A percentile compares a stretch with the other conserved stretches of the same genome.
These are phyloP conservation scores for Nothobranchius furzeri DNA, from an alignment of 2,113 vertebrate species.

Conservation along the genomic window DNA sequence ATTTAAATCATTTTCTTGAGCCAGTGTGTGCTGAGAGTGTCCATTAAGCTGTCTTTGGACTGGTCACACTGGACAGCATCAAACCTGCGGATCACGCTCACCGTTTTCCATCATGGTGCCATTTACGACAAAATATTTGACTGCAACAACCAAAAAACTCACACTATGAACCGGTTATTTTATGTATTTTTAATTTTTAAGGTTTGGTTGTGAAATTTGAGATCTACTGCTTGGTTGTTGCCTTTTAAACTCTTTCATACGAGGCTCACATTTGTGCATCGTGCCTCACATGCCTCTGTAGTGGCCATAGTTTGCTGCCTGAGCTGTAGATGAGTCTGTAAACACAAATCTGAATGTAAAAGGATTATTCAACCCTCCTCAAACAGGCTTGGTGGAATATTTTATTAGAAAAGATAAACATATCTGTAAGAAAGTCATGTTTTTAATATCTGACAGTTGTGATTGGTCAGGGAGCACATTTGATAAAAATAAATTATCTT, in stretches of 20 bases:
- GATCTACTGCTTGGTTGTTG: background rate
- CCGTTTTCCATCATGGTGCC: too few relatives aligned
- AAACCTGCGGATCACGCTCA: too few relatives aligned
- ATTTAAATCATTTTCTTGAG: too few relatives aligned
- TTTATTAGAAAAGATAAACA: background rate
- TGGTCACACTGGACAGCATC: too few relatives aligned
- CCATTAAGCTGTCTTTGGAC: too few relatives aligned
- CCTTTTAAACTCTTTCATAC: slow-evolving; percentile 33
- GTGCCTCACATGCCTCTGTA: background rate
- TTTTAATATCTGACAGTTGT: too few relatives aligned
- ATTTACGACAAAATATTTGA: too few relatives aligned
- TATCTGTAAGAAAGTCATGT: background rate
- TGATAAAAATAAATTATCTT: background rate
- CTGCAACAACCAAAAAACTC: too few relatives aligned
- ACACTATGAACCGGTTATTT: too few relatives aligned
- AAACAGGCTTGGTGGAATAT: background rate
- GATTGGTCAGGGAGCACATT: background rate
- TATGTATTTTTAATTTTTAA: too few relatives aligned
- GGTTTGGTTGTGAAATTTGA: too few relatives aligned
- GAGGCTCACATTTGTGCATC: slow-evolving; percentile 1
- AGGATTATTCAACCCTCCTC: background rate
- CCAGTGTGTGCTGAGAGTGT: too few relatives aligned
- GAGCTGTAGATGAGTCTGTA: slow-evolving; percentile 10
- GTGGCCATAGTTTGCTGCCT: slow-evolving; percentile 8
- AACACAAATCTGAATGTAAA: background rate